phyloP scores from a whole-genome alignment of 2,797 vertebrate species.

The Melanotaenia boesemani region DNA sequence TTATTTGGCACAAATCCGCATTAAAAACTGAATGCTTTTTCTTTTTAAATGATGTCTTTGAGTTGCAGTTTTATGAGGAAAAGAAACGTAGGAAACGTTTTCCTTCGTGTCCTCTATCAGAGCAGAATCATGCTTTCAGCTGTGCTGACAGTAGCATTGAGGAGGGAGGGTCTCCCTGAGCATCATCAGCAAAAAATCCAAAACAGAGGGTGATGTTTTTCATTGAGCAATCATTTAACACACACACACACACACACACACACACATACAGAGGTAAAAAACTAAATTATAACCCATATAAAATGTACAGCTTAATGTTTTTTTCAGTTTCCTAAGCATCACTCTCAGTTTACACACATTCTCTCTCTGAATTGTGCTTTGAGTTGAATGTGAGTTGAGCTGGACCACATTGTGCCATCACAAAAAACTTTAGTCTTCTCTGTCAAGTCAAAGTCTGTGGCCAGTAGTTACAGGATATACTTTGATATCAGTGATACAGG shows the following conservation, averaged over 20 bases:
- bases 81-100: not conserved
- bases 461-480: conserved; percentile 38
- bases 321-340: conserved; percentile 35
- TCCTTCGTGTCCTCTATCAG: not conserved
- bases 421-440: conserved; percentile 11
- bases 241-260: conserved; percentile 33
- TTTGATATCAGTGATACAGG: conserved; percentile 44
- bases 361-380: conserved; percentile 73
- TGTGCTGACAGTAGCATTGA: conserved; percentile 17
- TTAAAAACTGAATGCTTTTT: conserved; percentile 2
- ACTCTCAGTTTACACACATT: conserved; percentile 17
- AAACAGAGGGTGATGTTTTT: conserved; percentile 31
- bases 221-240: conserved; percentile 56
- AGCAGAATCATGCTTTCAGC: conserved; percentile 7
- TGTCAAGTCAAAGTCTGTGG: conserved; percentile 25
- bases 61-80: not conserved
- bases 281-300: conserved; percentile 63
- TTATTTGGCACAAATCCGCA: conserved; percentile 66
- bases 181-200: conserved; percentile 22
- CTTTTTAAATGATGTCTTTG: not conserved
- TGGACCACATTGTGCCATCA: conserved; percentile 37
- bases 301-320: conserved; percentile 61
- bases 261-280: conserved; percentile 46
- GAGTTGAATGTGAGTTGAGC: conserved; percentile 34
- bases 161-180: conserved; percentile 20